Percentiles rank a stretch among this genome's conserved stretches.
Conservation (phyloP, 2,797 vertebrate species). For the Notolabrus celidotus region DNA sequence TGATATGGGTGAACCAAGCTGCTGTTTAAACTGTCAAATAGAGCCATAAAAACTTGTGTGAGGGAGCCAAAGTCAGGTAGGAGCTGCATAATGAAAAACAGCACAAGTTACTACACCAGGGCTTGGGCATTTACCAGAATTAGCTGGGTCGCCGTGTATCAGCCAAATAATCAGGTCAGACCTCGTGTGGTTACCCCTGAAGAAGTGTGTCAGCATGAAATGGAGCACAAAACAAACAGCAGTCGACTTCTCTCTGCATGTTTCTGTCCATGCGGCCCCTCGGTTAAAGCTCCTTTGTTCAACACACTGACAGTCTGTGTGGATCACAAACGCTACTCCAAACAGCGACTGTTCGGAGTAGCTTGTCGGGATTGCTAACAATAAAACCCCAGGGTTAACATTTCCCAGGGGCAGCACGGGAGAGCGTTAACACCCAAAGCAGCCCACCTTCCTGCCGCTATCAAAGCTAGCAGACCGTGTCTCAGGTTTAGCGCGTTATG, state of each 20-base stretch:
- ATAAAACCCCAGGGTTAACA: constrained; percentile 1
- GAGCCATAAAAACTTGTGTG: constrained; percentile 44
- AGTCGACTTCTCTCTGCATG: constrained; percentile 61
- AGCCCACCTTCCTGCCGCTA: constrained; percentile 21
- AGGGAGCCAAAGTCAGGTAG: constrained; percentile 15
- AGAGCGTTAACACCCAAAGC: constrained; percentile 45
- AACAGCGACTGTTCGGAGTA: not conserved
- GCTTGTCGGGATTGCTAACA: constrained; percentile 1
- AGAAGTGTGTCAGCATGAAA: constrained; percentile 77
- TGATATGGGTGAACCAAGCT: not conserved
- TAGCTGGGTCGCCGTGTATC: constrained; percentile 58
- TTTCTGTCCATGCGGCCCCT: constrained; percentile 75
- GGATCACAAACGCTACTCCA: constrained; percentile 20
- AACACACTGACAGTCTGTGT: constrained; percentile 48
- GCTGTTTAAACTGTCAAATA: constrained; percentile 18
- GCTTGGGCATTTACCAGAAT: constrained; percentile 53
- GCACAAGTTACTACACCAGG: constrained; percentile 25
- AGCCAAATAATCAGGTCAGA: constrained; percentile 73
- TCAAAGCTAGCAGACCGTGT: constrained; percentile 55
- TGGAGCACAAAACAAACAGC: constrained; percentile 76
- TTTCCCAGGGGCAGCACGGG: not conserved
- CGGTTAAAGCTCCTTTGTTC: constrained; percentile 78
- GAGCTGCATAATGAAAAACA: constrained; percentile 16
- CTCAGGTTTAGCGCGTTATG: constrained; percentile 58
- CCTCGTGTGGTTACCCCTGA: constrained; percentile 66